These are phyloP conservation scores for Strigamia maritima DNA, from an alignment of 2,888 invertebrate genomes.

Conservation along the genomic window DNA sequence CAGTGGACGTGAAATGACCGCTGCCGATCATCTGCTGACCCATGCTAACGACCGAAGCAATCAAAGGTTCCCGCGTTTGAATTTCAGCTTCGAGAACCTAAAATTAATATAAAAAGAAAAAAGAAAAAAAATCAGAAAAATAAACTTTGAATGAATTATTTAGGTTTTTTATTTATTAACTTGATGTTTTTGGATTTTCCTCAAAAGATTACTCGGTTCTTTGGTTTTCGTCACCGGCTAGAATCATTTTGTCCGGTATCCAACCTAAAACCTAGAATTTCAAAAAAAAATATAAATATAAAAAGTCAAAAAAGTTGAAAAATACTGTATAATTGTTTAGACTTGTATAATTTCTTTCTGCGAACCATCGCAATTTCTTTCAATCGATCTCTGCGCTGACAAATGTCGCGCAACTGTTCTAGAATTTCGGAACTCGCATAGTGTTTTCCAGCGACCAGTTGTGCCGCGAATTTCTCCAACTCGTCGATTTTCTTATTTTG, in stretches of 20 bases:
- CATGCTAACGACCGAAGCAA: constrained; percentile 68
- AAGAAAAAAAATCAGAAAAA: too few relatives aligned
- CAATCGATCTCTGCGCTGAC: constrained; percentile 64
- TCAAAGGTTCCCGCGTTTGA: constrained; percentile 78
- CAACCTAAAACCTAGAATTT: constrained; percentile 69
- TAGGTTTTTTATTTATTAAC: too few relatives aligned
- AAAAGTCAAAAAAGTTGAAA: neutral
- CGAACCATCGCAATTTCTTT: constrained; percentile 65
- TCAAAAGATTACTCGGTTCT: constrained; percentile 93
- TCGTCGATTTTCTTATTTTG: constrained; percentile 74
- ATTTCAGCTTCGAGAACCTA: constrained; percentile 81
- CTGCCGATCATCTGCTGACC: constrained; percentile 75
- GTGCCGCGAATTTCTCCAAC: constrained; percentile 66
- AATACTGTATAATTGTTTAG: constrained; percentile 66
- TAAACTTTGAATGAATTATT: too few relatives aligned
- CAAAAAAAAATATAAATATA: constrained; percentile 1
- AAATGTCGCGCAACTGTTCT: constrained; percentile 63
- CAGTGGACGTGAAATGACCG: constrained; percentile 77
- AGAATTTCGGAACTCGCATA: constrained; percentile 68
- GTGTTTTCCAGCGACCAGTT: constrained; percentile 65
- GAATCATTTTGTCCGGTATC: constrained; percentile 89
- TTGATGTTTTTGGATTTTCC: constrained; percentile 91
- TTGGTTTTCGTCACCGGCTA: constrained; percentile 86
- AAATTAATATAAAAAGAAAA: constrained; percentile 41
- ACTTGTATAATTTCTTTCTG: constrained; percentile 73